Evolutionary conservation across 2,888 invertebrate genomes (phyloP).

Genomic region (Osedax frankpressi): DNA sequence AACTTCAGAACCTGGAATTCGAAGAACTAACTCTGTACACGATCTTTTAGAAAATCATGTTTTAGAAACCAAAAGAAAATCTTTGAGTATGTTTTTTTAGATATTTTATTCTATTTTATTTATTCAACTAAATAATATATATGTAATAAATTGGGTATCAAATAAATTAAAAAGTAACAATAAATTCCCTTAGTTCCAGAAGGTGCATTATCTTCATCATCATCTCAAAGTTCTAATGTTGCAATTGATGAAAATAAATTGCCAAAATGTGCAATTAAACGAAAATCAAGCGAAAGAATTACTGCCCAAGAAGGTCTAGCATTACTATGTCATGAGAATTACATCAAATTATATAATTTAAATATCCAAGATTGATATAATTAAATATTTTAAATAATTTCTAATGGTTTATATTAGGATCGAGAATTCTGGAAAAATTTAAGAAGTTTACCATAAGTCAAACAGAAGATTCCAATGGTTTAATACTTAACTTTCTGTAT

Average conservation of each 20-base stretch:
- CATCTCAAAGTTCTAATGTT: background rate
- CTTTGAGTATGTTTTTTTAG: background rate
- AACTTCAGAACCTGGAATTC: background rate
- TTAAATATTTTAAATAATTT: background rate
- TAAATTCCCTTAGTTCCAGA: too few relatives aligned
- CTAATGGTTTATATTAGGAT: constrained; percentile 12
- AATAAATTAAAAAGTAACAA: too few relatives aligned
- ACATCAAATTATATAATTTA: too few relatives aligned
- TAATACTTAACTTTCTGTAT: too few relatives aligned
- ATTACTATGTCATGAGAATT: background rate
- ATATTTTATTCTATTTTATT: too few relatives aligned
- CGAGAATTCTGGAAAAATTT: constrained; percentile 38
- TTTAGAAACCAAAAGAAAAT: background rate
- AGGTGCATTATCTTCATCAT: background rate
- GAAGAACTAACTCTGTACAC: constrained; percentile 24
- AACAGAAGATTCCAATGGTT: constrained; percentile 20
- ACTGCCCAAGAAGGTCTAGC: constrained; percentile 35
- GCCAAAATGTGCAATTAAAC: constrained; percentile 3
- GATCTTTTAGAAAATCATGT: constrained; percentile 27
- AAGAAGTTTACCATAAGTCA: constrained; percentile 16
- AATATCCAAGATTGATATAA: too few relatives aligned
- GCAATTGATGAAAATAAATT: background rate
- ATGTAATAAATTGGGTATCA: too few relatives aligned
- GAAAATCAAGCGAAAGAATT: constrained; percentile 35
- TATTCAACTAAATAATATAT: too few relatives aligned